phyloP scores from a whole-genome alignment of 2,888 invertebrate species.

The Pantelozetes paolii region DNA sequence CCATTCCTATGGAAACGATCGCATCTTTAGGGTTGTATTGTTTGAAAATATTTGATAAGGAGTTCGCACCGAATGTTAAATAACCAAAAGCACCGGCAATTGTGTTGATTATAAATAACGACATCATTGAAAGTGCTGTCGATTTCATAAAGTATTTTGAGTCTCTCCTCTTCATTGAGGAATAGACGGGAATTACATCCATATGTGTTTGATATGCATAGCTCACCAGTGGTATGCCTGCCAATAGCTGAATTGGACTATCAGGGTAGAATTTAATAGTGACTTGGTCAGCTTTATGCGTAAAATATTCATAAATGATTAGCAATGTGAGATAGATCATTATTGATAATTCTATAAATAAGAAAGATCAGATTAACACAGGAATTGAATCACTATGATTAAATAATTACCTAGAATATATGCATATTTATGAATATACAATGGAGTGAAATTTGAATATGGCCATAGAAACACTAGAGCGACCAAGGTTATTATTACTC shows the following conservation, averaged over 20 bases:
- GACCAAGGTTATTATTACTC: conserved; percentile 52
- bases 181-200: conserved; percentile 61
- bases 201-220: conserved; percentile 64
- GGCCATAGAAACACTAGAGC: conserved; percentile 54
- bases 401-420: conserved; percentile 14
- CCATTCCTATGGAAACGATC: conserved; percentile 52
- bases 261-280: conserved; percentile 39
- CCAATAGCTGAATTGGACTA: conserved; percentile 42
- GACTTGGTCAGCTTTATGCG: neutral
- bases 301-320: conserved; percentile 29
- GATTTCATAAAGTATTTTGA: conserved; percentile 57
- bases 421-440: neutral
- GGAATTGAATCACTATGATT: neutral
- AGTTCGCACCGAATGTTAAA: conserved; percentile 59
- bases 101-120: conserved; percentile 56
- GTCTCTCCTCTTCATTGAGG: conserved; percentile 58
- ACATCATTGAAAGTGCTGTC: conserved; percentile 53
- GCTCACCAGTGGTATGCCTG: conserved; percentile 60
- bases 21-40: conserved; percentile 55
- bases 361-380: no score
- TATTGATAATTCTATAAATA: conserved; percentile 22
- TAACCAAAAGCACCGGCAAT: conserved; percentile 59
- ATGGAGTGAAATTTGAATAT: no score
- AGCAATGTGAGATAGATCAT: conserved; percentile 31
- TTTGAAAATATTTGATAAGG: conserved; percentile 59